These are phyloP conservation scores for Blastobasis lacticolella DNA, from an alignment of 2,888 invertebrate genomes.

Conservation along the genomic window DNA sequence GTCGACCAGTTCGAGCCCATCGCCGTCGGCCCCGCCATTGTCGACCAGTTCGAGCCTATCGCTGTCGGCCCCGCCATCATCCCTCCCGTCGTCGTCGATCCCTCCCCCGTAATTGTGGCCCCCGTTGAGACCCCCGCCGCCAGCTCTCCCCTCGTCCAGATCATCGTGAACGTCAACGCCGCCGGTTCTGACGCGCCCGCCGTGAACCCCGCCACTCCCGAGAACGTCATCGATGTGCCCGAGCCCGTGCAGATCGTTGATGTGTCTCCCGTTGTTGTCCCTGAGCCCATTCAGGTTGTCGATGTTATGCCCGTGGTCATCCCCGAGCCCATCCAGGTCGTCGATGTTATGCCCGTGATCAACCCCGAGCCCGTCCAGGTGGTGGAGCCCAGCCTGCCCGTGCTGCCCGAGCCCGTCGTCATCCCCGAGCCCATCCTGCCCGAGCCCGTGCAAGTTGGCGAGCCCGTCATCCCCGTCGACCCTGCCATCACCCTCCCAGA, in stretches of 20 bases:
- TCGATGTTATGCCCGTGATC: conserved; percentile 7
- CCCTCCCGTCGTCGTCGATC: conserved; percentile 17
- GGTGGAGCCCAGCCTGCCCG: no score
- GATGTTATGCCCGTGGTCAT: conserved; percentile 12
- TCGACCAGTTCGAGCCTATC: conserved; percentile 12
- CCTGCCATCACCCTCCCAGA: conserved; percentile 25
- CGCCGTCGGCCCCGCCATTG: conserved; percentile 11
- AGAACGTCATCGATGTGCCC: not conserved
- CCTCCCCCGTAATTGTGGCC: no score
- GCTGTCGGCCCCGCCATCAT: conserved; percentile 9
- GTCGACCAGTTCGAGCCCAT: conserved; percentile 10
- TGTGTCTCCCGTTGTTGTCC: not conserved
- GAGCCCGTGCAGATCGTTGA: conserved; percentile 1
- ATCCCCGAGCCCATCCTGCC: conserved; percentile 20
- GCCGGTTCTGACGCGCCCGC: not conserved
- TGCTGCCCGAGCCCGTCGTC: conserved; percentile 16
- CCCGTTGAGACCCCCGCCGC: conserved; percentile 2
- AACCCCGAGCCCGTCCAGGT: conserved; percentile 16
- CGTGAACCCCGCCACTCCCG: conserved; percentile 1
- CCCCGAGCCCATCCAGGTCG: conserved; percentile 7
- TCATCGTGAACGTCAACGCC: conserved; percentile 11
- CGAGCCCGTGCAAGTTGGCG: conserved; percentile 5
- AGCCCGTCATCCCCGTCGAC: conserved; percentile 8
- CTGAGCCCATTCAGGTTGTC: not conserved
- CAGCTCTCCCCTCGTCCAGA: conserved; percentile 8